A percentile compares a stretch with the other conserved stretches of the same genome.
Conservation (phyloP, 2,797 vertebrate species). For the Hoplostethus atlanticus region DNA sequence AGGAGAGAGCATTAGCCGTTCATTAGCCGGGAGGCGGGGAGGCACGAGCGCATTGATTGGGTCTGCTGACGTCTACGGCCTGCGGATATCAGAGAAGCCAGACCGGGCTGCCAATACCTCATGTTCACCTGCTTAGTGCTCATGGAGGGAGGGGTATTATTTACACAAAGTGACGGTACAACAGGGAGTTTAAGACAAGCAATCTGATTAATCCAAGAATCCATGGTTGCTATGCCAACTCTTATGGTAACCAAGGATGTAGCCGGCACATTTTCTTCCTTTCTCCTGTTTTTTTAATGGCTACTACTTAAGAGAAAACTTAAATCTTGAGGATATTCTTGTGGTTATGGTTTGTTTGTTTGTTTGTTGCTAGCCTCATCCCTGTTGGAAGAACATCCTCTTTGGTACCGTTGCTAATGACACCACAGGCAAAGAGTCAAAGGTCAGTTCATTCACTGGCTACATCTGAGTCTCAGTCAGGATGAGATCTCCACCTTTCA, state of each 20-base stretch:
- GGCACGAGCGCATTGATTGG: slow-evolving; percentile 67
- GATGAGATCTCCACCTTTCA: too few relatives aligned
- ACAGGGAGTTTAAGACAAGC: background rate
- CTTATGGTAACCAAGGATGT: too few relatives aligned
- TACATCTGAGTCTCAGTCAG: background rate
- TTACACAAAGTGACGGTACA: background rate
- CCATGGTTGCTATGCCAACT: background rate
- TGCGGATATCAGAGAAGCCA: slow-evolving; percentile 50
- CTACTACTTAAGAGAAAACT: too few relatives aligned
- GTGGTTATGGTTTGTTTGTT: background rate
- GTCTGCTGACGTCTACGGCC: slow-evolving; percentile 55
- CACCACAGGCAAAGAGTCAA: too few relatives aligned
- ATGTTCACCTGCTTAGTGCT: slow-evolving; percentile 36
- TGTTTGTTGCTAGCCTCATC: background rate
- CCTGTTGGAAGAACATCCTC: background rate
- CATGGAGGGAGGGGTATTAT: background rate
- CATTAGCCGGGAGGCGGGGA: slow-evolving; percentile 69
- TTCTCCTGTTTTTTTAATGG: too few relatives aligned
- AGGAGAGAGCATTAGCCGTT: slow-evolving; percentile 65
- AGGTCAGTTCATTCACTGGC: background rate
- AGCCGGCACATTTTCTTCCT: too few relatives aligned
- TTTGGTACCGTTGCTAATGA: background rate
- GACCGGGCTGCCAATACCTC: slow-evolving; percentile 26
- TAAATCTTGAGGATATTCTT: background rate
- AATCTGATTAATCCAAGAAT: background rate